phyloP scores from a whole-genome alignment of 1,140 invertebrate species.

The Holcopasites calliopsidis region DNA sequence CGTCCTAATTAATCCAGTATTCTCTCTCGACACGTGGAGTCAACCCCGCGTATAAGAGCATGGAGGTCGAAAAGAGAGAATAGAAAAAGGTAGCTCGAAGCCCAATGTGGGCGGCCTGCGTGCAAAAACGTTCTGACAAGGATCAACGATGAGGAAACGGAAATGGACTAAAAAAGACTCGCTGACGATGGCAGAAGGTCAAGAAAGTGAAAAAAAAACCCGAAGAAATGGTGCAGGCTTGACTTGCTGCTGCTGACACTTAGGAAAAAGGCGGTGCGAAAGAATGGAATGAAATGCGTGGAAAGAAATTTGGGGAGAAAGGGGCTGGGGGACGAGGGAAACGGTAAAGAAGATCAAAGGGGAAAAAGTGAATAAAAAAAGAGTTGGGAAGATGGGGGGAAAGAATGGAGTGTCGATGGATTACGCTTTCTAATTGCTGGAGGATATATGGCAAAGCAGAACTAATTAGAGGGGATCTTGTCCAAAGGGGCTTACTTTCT shows the following conservation, averaged over 20 bases:
- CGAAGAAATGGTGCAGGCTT: neutral
- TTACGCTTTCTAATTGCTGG: neutral
- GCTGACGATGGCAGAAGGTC: neutral
- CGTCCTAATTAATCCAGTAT: neutral
- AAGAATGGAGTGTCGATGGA: neutral
- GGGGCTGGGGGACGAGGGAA: neutral
- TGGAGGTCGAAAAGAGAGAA: neutral
- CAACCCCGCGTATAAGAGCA: neutral
- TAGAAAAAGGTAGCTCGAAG: neutral
- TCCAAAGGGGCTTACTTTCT: neutral
- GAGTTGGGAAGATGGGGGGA: neutral
- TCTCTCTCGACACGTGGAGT: neutral
- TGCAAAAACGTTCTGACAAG: neutral
- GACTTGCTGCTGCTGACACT: neutral
- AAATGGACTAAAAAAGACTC: no score
- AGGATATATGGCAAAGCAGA: neutral
- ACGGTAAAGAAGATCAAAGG: neutral
- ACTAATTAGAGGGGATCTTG: conserved; percentile 2
- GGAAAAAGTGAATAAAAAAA: neutral
- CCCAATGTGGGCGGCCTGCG: neutral
- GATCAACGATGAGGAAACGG: neutral
- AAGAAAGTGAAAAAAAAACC: neutral
- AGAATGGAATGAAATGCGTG: neutral
- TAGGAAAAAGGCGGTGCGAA: neutral
- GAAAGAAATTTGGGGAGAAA: no score